Evolutionary conservation across 2,888 invertebrate species (phyloP).

Genomic region (Ormyrus rosae): DNA sequence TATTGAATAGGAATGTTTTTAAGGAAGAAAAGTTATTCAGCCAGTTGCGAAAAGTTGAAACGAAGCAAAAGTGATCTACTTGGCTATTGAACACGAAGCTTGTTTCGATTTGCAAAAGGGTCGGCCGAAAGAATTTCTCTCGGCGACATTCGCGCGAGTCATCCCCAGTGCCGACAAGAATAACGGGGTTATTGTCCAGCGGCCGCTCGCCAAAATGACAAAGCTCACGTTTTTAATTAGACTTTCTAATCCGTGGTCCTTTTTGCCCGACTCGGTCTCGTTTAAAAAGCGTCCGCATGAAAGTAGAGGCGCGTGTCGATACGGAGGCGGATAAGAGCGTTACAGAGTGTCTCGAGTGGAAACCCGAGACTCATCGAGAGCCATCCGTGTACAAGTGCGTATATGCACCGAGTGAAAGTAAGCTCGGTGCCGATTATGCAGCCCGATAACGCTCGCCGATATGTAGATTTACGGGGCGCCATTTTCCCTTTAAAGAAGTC

Average conservation of each 20-base stretch:
- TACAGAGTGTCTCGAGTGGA: conserved; percentile 13
- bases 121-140: too few species aligned
- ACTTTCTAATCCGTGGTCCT: conserved; percentile 32
- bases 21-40: too few species aligned
- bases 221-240: conserved; percentile 40
- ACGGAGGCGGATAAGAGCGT: conserved; percentile 10
- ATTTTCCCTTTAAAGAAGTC: too few species aligned
- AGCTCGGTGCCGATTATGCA: too few species aligned
- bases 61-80: too few species aligned
- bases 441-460: too few species aligned
- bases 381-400: neutral
- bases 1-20: too few species aligned
- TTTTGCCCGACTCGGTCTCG: neutral
- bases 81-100: too few species aligned
- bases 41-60: too few species aligned
- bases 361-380: conserved; percentile 49
- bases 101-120: too few species aligned
- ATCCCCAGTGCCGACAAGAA: conserved; percentile 17
- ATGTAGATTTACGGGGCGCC: too few species aligned
- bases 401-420: neutral
- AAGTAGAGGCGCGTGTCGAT: conserved; percentile 35
- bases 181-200: conserved; percentile 2
- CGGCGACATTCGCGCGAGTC: conserved; percentile 1
- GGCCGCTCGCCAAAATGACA: conserved; percentile 12
- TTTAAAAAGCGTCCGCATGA: neutral